A percentile compares a stretch with the other conserved stretches of the same genome.
These are phyloP conservation scores for Drosophila lini DNA, from an alignment of 1,140 invertebrate species.

Conservation along the genomic window DNA sequence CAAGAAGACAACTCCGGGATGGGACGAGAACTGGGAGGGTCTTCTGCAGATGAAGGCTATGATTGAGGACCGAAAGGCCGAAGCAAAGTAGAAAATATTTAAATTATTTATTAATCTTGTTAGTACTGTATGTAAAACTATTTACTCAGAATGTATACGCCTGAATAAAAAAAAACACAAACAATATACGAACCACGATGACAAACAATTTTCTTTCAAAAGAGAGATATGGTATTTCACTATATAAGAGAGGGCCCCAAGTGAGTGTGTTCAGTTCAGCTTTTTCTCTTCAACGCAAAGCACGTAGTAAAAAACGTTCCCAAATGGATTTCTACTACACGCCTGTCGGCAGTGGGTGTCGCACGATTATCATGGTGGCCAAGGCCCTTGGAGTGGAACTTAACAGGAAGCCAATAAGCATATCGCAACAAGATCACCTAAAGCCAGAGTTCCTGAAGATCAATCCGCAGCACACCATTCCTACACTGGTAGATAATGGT, in stretches of 20 bases:
- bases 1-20: conserved; percentile 51
- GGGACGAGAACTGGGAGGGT: conserved; percentile 86
- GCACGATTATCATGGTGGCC: conserved; percentile 83
- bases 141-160: neutral
- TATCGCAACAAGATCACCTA: conserved; percentile 87
- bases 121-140: neutral
- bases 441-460: conserved; percentile 86
- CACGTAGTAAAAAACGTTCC: neutral
- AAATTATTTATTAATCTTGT: neutral
- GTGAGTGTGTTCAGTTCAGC: conserved; percentile 3
- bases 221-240: neutral
- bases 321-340: conserved; percentile 53
- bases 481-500: conserved; percentile 64
- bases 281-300: neutral
- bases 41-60: conserved; percentile 62
- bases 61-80: neutral
- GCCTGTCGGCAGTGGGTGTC: conserved; percentile 69
- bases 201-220: neutral
- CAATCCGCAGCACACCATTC: conserved; percentile 80
- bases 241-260: conserved; percentile 3
- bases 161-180: neutral
- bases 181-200: neutral
- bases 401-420: conserved; percentile 84
- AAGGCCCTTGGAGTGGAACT: conserved; percentile 84
- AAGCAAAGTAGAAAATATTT: neutral